Base-by-base conservation (phyloP, 2,888 invertebrate genomes). In the Pocota personata region DNA sequence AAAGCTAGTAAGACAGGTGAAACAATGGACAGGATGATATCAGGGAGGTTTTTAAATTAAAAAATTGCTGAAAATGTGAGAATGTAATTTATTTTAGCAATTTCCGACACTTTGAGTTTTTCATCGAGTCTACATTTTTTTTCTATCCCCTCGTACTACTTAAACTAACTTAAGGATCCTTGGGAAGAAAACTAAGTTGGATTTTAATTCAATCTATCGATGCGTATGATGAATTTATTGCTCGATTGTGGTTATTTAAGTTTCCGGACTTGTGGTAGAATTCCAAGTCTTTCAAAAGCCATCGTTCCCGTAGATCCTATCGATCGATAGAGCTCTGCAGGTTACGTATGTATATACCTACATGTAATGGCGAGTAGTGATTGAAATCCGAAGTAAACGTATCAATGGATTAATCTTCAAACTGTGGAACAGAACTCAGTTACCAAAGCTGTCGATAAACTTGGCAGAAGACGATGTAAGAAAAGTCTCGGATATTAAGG, bases 21-120 rank as follows among this genome's bases (percentile, higher is more conserved):
- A 77, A 86, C 86, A 86, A 76, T 76, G 57, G 86, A 82, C 52
- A 71, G 82, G 60, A 66, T 66, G 71, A 58, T 58, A 71, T 58
- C 43, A 50, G 58, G 82, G 76, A 77, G 86, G 71, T 82, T 86
- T 86, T 86, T 86, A 86, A 86, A 86, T 86, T 86, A 86, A 86
- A 86, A 83, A 80, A 86, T 77, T 72, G 71, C 62, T 80, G 82
- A 76, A 76, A 77, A 67, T 71, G 71, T 80, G 84, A 76, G 75
- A 80, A 64, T 76, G 86, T 86, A 86, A 86, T 86, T 86, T 86
- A 86, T 82, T 82, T 82, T 62, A 71, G 72, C 72, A 60, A 86
- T 80, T 80, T 80, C 72, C 76, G 60, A 76, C 64, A 58, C 57
- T 75, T 64, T 67, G 12, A 1, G 10, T 1, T 4, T 62, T 8